phyloP scores from a whole-genome alignment of 2,888 invertebrate species.

The Pyrgus malvae region DNA sequence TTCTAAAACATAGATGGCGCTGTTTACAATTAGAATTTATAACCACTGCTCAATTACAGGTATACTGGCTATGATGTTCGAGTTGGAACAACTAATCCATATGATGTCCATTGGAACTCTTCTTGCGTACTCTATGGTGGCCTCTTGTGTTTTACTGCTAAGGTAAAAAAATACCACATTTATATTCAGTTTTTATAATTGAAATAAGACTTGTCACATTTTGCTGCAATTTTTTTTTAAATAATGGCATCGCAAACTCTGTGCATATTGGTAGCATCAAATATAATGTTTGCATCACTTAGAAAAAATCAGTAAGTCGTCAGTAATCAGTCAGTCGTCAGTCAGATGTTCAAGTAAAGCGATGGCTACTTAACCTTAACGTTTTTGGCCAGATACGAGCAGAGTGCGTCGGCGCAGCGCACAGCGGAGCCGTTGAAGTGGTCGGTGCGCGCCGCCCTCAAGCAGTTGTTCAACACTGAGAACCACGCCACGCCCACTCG shows the following conservation, averaged over 20 bases:
- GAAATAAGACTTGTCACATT: too few relatives aligned
- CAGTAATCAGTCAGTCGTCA: too few relatives aligned
- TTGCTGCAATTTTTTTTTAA: too few relatives aligned
- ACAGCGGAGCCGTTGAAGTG: conserved; percentile 42
- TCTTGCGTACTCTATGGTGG: conserved; percentile 94
- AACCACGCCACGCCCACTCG: conserved; percentile 57
- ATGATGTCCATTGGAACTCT: conserved; percentile 96
- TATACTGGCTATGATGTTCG: conserved; percentile 90
- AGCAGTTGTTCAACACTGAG: conserved; percentile 71
- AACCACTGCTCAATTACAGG: conserved; percentile 63
- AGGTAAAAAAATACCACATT: conserved; percentile 78
- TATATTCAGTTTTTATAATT: too few relatives aligned
- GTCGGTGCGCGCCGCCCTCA: conserved; percentile 44
- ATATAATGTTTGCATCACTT: too few relatives aligned
- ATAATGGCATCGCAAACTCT: too few relatives aligned
- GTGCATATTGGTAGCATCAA: too few relatives aligned
- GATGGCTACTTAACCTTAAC: too few relatives aligned
- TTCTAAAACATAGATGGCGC: too few relatives aligned
- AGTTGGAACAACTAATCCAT: conserved; percentile 91
- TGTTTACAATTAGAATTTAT: too few relatives aligned
- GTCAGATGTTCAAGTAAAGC: too few relatives aligned
- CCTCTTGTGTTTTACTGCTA: conserved; percentile 91
- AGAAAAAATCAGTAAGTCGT: too few relatives aligned
- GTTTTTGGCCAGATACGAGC: conserved; percentile 63
- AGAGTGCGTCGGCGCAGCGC: conserved; percentile 45